Base-by-base conservation (phyloP, 2,888 invertebrate species). In the Melieria crassipennis region DNA sequence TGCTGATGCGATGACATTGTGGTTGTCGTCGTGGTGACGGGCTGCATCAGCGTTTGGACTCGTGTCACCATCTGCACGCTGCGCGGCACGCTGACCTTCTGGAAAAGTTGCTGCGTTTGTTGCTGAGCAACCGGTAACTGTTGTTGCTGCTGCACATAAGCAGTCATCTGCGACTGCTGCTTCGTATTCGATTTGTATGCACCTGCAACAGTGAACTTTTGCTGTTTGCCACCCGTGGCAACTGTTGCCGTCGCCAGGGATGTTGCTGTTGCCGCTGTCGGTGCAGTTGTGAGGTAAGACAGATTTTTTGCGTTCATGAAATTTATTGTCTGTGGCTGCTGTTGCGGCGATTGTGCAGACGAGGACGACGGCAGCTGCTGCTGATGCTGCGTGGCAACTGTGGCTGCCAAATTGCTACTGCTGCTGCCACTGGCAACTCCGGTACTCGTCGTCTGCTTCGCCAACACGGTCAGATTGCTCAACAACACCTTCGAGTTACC, bases 391-490 rank as follows among this genome's bases (percentile, higher is more conserved):
- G 16, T 42, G 7, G n/a, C 63, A 75, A 67, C 63, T 65, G 60
- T 42, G 72, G 71, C 57, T 71, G 62, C 30, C 43, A 63, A 61
- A 61, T 65, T 69, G 67, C 57, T 75, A 75, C 3, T 69, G 73
- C 42, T 69, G 75, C 42, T 64, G 77, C 58, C 50, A 63, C 42
- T 56, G 66, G 42, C 48, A 48, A 48, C 65, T 46, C 62, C 7
- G 46, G 60, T 43, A 63, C 46, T 69, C 1, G 78, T 72, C 7
- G 78, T 64, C 62, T 74, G 82, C 61, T 86, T 85, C 11, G 86
- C 84, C 56, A 86, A 77, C 67, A 87, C 84, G 45, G 86, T 85
- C 71, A 87, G 78, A 80, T 87, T 87, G 72, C 86, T 84, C 10
- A 86, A 84, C 74, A 86, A 75, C 64, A 87, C 80, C 77, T 87